Percentiles rank a stretch among this genome's conserved stretches.
These are phyloP conservation scores for Sarcophaga bullata DNA, from an alignment of 1,140 invertebrate species.

Conservation along the genomic window DNA sequence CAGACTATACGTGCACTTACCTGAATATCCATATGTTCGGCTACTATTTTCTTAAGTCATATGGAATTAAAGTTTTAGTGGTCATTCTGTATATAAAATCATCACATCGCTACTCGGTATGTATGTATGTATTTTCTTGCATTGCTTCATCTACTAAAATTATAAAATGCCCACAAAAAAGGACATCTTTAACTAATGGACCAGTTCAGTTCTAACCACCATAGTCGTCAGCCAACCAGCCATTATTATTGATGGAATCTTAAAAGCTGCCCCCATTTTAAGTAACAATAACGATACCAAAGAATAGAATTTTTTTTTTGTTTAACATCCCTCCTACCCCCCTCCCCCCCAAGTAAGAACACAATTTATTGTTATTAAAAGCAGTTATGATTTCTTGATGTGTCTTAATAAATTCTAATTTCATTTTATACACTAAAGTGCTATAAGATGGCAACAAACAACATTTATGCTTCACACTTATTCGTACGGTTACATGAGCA, in stretches of 20 bases:
- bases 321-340: not conserved
- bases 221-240: not conserved
- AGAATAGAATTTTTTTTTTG: not conserved
- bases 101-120: too few species aligned
- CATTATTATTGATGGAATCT: not conserved
- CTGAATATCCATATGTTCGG: too few species aligned
- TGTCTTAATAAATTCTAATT: slow-evolving; percentile 61
- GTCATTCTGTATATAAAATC: too few species aligned
- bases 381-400: slow-evolving; percentile 40
- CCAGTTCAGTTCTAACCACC: not conserved
- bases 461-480: slow-evolving; percentile 50
- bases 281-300: not conserved
- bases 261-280: not conserved
- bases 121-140: too few species aligned
- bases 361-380: slow-evolving; percentile 38
- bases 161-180: not conserved
- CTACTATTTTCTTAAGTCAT: too few species aligned
- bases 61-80: too few species aligned
- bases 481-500: not conserved
- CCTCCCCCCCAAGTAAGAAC: not conserved
- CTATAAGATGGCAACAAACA: slow-evolving; percentile 55
- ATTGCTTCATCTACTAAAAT: not conserved
- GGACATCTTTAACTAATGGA: slow-evolving; percentile 4
- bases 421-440: slow-evolving; percentile 63
- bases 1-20: too few species aligned